A percentile compares a stretch with the other conserved stretches of the same genome.
phyloP scores from a whole-genome alignment of 2,797 vertebrate genomes.

The Pangasius larnaudii region DNA sequence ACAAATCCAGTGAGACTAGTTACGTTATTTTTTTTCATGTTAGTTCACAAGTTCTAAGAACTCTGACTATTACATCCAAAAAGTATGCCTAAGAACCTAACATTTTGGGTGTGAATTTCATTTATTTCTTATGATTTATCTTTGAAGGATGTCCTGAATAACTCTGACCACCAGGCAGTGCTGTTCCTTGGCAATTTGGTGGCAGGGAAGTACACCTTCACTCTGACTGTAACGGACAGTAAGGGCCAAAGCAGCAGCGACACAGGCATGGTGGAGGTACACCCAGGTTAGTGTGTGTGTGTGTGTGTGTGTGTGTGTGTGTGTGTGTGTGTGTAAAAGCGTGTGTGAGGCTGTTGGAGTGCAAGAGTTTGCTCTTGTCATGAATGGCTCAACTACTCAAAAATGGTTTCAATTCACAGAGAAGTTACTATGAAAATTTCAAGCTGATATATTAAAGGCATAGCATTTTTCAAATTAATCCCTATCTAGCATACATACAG shows the following conservation, averaged over 20 bases:
- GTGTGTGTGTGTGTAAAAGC: conserved; percentile 41
- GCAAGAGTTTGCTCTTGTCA: background rate
- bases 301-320: conserved; percentile 57
- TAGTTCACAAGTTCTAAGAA: background rate
- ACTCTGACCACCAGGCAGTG: conserved; percentile 91
- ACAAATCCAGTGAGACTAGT: background rate
- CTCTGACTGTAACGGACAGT: conserved; percentile 89
- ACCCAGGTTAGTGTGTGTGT: conserved; percentile 79
- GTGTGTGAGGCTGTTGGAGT: background rate
- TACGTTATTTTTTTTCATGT: background rate
- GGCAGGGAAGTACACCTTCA: conserved; percentile 92
- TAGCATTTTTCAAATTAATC: background rate
- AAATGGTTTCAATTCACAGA: background rate
- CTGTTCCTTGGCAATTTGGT: conserved; percentile 94
- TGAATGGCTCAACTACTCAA: background rate
- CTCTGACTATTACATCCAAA: background rate
- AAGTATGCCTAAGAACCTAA: background rate
- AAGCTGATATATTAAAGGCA: background rate
- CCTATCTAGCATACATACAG: background rate
- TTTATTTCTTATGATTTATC: background rate
- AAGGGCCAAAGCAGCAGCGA: conserved; percentile 88
- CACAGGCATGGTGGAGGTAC: conserved; percentile 87
- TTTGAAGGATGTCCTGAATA: conserved; percentile 90
- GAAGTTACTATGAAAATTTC: background rate
- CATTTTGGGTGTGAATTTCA: background rate